Conservation (phyloP, 2,797 vertebrate species). For the Oceanodroma leucorhoa region DNA sequence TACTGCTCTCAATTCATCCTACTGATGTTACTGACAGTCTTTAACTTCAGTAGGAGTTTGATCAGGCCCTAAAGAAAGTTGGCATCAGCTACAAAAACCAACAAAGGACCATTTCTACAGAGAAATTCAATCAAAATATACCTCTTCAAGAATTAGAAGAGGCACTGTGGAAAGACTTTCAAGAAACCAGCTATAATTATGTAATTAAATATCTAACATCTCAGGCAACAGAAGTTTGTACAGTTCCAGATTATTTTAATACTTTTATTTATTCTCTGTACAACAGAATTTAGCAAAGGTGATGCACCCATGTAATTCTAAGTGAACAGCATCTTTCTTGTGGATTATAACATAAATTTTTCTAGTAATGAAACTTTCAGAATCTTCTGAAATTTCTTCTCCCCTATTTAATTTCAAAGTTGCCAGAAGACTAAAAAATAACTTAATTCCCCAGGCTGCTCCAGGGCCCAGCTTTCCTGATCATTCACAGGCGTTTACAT, state of each 20-base stretch:
- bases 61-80: neutral
- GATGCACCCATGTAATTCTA: neutral
- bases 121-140: neutral
- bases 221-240: neutral
- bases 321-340: neutral
- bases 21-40: neutral
- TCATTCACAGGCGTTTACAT: neutral
- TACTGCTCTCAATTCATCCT: neutral
- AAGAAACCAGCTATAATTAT: constrained; percentile 10
- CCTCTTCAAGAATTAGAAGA: neutral
- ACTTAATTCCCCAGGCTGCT: neutral
- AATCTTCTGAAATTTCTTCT: neutral
- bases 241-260: neutral
- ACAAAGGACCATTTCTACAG: neutral
- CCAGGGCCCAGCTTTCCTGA: neutral
- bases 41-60: constrained; percentile 5
- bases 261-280: constrained; percentile 38
- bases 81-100: neutral
- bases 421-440: neutral
- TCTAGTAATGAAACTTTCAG: neutral
- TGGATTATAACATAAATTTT: constrained; percentile 21
- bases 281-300: neutral
- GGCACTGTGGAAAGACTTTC: neutral
- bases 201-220: neutral
- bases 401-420: neutral